phyloP scores from a whole-genome alignment of 2,888 invertebrate species.

The Scotopteryx bipunctaria region DNA sequence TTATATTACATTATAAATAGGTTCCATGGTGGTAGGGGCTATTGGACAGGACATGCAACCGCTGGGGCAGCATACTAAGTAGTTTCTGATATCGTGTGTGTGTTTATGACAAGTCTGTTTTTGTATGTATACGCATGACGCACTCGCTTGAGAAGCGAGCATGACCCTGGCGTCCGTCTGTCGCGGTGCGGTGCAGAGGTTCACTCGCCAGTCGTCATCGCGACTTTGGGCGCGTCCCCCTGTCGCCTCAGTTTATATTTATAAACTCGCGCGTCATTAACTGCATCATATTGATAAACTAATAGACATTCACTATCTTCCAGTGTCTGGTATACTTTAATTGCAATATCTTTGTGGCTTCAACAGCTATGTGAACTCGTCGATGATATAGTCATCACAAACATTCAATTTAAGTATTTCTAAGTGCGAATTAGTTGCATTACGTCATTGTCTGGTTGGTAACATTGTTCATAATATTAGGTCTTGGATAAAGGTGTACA shows the following conservation, averaged over 20 bases:
- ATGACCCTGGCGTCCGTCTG: constrained; percentile 62
- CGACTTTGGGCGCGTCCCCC: constrained; percentile 75
- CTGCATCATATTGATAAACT: constrained; percentile 62
- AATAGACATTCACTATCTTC: constrained; percentile 51
- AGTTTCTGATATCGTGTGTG: constrained; percentile 54
- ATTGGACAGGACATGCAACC: constrained; percentile 47
- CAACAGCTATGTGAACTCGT: constrained; percentile 17
- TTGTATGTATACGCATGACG: constrained; percentile 60
- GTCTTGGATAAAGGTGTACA: neutral
- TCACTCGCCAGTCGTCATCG: constrained; percentile 64
- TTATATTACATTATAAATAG: constrained; percentile 17
- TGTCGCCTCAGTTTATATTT: constrained; percentile 74
- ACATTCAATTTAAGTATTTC: constrained; percentile 23
- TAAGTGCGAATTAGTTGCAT: constrained; percentile 31
- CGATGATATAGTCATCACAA: constrained; percentile 10
- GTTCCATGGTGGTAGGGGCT: constrained; percentile 30
- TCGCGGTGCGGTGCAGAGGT: constrained; percentile 53
- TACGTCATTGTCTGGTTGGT: constrained; percentile 42
- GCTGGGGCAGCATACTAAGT: constrained; percentile 64
- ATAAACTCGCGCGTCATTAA: constrained; percentile 72
- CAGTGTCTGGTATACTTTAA: constrained; percentile 29
- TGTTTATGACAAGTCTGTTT: constrained; percentile 58
- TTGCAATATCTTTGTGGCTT: constrained; percentile 16
- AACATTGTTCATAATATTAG: constrained; percentile 7
- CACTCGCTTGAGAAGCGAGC: constrained; percentile 62